These are phyloP conservation scores for Erynnis tages DNA, from an alignment of 2,888 invertebrate genomes.

Conservation along the genomic window DNA sequence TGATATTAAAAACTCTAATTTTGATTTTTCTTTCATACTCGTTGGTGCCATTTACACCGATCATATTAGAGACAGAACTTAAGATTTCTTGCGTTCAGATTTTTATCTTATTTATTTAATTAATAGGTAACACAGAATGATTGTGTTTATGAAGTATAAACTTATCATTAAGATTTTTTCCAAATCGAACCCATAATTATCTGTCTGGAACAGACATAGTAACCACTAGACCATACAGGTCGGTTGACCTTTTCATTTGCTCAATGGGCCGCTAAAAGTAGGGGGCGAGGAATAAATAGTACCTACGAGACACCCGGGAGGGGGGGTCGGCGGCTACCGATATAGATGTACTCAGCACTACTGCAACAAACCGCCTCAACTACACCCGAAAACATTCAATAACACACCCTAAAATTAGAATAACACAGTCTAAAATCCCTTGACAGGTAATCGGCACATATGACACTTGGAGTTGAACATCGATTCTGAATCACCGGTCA, in stretches of 20 bases:
- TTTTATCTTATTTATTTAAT: too few relatives aligned
- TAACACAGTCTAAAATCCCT: not conserved
- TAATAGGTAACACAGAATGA: too few relatives aligned
- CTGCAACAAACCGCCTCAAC: slow-evolving; percentile 1
- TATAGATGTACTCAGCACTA: slow-evolving; percentile 46
- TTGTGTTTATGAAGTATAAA: too few relatives aligned
- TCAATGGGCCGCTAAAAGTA: slow-evolving; percentile 54
- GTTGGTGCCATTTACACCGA: too few relatives aligned
- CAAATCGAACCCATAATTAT: too few relatives aligned
- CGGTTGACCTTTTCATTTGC: slow-evolving; percentile 35
- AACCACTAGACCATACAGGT: too few relatives aligned
- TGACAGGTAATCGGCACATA: slow-evolving; percentile 3
- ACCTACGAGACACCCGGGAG: slow-evolving; percentile 39
- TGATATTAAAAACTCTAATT: too few relatives aligned
- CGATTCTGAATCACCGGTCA: slow-evolving; percentile 62
- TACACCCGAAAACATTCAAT: not conserved
- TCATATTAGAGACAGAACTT: too few relatives aligned
- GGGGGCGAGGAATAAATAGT: slow-evolving; percentile 60
- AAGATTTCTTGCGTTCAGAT: too few relatives aligned
- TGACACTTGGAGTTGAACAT: slow-evolving; percentile 5
- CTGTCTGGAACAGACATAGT: too few relatives aligned
- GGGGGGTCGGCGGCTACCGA: slow-evolving; percentile 47
- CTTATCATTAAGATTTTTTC: too few relatives aligned
- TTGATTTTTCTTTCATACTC: too few relatives aligned
- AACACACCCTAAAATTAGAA: slow-evolving; percentile 16